Base-by-base conservation (phyloP, 1,140 invertebrate species). In the Zaprionus africanus region DNA sequence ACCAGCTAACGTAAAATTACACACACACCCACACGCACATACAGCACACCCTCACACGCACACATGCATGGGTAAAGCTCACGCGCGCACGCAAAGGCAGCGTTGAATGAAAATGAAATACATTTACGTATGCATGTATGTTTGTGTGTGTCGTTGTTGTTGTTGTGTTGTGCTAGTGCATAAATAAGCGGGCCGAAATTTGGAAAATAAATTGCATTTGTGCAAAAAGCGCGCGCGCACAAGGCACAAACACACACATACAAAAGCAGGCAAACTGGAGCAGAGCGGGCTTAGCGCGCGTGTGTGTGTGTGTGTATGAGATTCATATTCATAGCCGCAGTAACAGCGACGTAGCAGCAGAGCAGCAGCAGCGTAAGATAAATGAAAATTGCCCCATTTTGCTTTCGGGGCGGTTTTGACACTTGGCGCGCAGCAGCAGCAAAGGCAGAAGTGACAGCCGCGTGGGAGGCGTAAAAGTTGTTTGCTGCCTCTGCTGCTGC, bases 341-440 rank as follows among this genome's bases (percentile, higher is more conserved):
- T 62, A 71, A 58, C 68, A 69, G 73, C 73, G 76, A 51, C 74
- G 67, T 46, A 71, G 51, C 12, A 56, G 62, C 36, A 64, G 51
- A 68, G 70, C 43, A 58, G 64, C 60, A 79, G 67, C 34, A 54
- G 62, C 61, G 67, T 60, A 69, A 79, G 73, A 84, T 75, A 80
- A 85, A 79, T 78, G 81, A 88, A 88, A 88, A 88, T 63, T 83
- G 81, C 75, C 75, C 82, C 75, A 81, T 88, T 88, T 64, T 86
- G 78, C 80, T 82, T 82, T 81, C 54, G 82, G 84, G 84, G 83
- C 84, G 84, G 84, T 87, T 88, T 88, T 81, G 69, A 88, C 84
- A 81, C 84, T 88, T 88, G 78, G 67, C 80, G 83, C 83, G 69
- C 83, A 87, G 81, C 69, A 87, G 65, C 73, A 59, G 38, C 64